Conservation (phyloP, 2,113 vertebrate genomes). For the Isurus oxyrinchus region DNA sequence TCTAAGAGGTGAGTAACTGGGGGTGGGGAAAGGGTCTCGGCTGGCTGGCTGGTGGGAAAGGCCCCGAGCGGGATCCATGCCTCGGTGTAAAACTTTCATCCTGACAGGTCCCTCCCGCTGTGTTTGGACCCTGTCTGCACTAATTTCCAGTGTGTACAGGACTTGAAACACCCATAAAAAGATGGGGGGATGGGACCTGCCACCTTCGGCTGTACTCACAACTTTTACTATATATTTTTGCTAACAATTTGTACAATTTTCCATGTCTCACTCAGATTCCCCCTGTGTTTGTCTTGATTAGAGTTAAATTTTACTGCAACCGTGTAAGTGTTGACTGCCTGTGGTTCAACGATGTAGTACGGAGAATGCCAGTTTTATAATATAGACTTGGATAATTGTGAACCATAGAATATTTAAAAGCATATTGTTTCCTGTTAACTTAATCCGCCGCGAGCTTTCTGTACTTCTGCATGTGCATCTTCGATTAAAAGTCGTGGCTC, state of each 20-base stretch:
- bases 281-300: no score
- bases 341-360: neutral
- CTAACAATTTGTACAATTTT: no score
- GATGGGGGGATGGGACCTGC: no score
- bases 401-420: neutral
- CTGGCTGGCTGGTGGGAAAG: neutral
- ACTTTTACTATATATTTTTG: neutral
- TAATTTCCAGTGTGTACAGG: neutral
- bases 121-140: neutral
- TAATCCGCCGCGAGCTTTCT: neutral
- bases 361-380: neutral
- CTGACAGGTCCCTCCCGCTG: neutral
- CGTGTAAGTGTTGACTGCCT: neutral
- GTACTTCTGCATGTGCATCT: neutral
- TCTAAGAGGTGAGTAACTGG: neutral
- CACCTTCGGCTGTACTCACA: neutral
- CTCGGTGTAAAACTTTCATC: neutral
- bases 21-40: neutral
- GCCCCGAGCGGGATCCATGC: neutral
- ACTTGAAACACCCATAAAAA: neutral
- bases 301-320: no score
- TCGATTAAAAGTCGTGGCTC: neutral
- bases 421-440: neutral
- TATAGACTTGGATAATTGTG: neutral
- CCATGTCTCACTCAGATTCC: no score